Percentiles rank a stretch among this genome's conserved stretches.
Conservation (phyloP, 92 coral and sea anemone species). For the Micromussa lordhowensis region DNA sequence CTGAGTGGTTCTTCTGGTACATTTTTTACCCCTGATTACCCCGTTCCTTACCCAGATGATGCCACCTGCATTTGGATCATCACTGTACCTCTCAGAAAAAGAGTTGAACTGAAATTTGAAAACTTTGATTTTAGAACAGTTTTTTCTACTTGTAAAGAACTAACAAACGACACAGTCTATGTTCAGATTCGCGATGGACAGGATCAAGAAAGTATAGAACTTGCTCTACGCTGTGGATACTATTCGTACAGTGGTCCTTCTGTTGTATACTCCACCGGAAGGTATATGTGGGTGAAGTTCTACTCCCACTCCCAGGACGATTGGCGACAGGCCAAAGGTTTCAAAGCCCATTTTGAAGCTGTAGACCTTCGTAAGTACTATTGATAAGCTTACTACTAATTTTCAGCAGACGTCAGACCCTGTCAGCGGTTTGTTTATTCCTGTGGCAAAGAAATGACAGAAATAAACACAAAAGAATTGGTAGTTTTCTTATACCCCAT, state of each 20-base stretch:
- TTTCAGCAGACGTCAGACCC: background rate
- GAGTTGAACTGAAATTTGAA: slow-evolving; percentile 16
- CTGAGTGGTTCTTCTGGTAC: slow-evolving; percentile 19
- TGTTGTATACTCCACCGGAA: background rate
- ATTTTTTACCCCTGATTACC: slow-evolving; percentile 21
- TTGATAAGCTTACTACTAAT: background rate
- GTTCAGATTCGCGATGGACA: background rate
- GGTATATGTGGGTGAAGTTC: slow-evolving; percentile 5
- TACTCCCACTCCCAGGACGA: background rate
- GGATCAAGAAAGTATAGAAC: background rate
- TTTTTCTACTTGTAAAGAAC: background rate
- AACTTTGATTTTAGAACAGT: background rate
- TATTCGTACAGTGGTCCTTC: background rate
- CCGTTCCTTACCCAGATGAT: background rate
- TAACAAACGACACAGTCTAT: background rate
- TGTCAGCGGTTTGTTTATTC: background rate
- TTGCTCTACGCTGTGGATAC: background rate
- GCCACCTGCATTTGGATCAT: slow-evolving; percentile 1
- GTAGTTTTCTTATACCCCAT: too few species aligned
- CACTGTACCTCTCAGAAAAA: slow-evolving; percentile 17
- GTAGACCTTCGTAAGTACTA: background rate
- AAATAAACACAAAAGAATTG: background rate
- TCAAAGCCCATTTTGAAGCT: slow-evolving; percentile 6
- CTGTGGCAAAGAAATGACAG: background rate
- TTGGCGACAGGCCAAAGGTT: background rate